Evolutionary conservation across 2,113 vertebrate species (phyloP), one percentile per base, ranked within the genome.

Genomic region (Anolis carolinensis): DNA sequence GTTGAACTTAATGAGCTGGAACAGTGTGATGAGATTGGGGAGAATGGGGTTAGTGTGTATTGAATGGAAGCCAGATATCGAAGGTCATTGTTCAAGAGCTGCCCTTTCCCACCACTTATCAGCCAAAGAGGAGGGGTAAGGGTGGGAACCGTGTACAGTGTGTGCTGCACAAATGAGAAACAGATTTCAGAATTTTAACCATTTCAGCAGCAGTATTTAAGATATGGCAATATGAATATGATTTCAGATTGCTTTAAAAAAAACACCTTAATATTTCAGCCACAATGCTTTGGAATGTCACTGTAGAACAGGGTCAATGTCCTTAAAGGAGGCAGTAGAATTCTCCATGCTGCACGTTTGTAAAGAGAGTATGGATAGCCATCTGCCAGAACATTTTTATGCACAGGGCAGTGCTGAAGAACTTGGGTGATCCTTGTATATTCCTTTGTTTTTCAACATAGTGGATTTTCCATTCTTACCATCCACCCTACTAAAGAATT

Each of bases 51-150:
- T 92, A 94, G 91, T 93, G 86, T 94, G 91, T 78, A 39, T 87
- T 86, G 92, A 95, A 89, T 86, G 84, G 86, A 89, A 93, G 88
- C 93, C 88, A 89, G 91, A 92, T 88, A 92, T 0, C 79, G 89
- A 88, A 89, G 89, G 90, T 87, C 87, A 80, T 92, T 92, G 93
- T 95, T 89, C 93, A 83, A 83, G 79, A 85, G 65, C 87, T 94
- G 93, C 88, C 93, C 92, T 95, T 95, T 96, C 94, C 92, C 95
- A 94, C 87, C 91, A 91, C 89, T 95, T 94, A 87, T 86, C 86
- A 92, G 79, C 1, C 7, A 67, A 59, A 89, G 75, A 30, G 79
- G 71, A 92, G 93, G 79, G 89, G 85, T 82, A 84, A 89, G 92
- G 62, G 34, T 84, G 71, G 82, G 89, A 52, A 89, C 79, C 82